phyloP scores from a whole-genome alignment of 2,113 vertebrate genomes.

The Panthera uncia region DNA sequence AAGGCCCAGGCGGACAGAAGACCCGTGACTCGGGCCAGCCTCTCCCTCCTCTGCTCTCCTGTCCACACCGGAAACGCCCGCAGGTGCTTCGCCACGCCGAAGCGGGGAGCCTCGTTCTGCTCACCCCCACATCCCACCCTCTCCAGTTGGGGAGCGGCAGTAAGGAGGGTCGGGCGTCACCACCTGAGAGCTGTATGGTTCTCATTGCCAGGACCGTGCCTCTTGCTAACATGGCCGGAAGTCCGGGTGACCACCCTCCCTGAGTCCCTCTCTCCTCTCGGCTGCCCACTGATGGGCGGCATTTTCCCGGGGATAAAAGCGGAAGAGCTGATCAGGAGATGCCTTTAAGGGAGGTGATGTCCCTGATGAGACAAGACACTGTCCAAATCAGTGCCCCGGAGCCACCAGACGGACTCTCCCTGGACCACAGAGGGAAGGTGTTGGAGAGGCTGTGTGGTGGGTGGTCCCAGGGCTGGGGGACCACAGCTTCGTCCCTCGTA shows the following conservation, averaged over 20 bases:
- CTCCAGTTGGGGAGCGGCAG: not conserved
- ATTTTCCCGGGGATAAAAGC: not conserved
- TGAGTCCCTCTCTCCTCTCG: not conserved
- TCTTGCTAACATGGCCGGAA: not conserved
- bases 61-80: not conserved
- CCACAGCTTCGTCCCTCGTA: not conserved
- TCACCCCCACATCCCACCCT: not conserved
- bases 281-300: not conserved
- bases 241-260: not conserved
- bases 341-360: constrained; percentile 1
- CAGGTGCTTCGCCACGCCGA: accelerated
- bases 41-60: not conserved
- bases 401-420: not conserved
- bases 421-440: not conserved
- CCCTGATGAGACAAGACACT: constrained; percentile 64
- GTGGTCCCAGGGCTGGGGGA: not conserved
- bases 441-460: not conserved
- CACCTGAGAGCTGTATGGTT: too few species aligned
- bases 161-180: not conserved
- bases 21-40: accelerated
- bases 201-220: not conserved
- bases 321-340: not conserved
- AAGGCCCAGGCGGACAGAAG: not conserved
- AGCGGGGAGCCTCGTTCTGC: not conserved
- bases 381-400: not conserved